Base-by-base conservation (phyloP, 2,888 invertebrate species). In the Scotopteryx bipunctaria region DNA sequence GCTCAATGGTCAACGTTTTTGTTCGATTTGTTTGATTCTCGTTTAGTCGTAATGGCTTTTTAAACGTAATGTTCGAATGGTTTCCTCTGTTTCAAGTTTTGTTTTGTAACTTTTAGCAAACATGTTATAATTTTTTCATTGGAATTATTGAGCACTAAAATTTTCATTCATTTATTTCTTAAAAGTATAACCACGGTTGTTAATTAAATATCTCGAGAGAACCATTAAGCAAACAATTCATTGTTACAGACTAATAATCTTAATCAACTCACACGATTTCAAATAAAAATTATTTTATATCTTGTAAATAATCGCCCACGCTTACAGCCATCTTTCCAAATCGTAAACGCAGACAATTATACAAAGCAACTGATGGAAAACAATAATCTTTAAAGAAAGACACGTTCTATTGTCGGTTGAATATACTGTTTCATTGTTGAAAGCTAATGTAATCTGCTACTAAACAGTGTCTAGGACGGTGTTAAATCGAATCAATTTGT, bases 401-500 rank as follows among this genome's bases (percentile, higher is more conserved):
- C 23, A 35, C 2, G n/a, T 9, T 1, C 11, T 11, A 3, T 27
- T 27, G 16, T 17, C 27, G 8, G 21, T 2, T 29, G 9, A 8
- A 14, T 5, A 19, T 17, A 23, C 16, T 1, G 16, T 13, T 23
- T 1, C 17, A 21, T 31, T 37, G 38, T 11, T 41, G 13, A 31
- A 38, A 31, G 13, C 15, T 32, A 23, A 31, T 47, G 16, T 40
- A 36, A 38, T 15, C 27, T 27, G 8, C 21, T 43, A 43, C 25
- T 40, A 47, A 55, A 55, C 35, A 29, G 37, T 35, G 21, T 21
- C 23, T 43, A 37, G 49, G 66, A 46, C 27, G 3, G 11, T n/a
- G n/a, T 72, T 75, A 77, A 80, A 83, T 80, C 69, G 78, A 79
- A 79, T 80, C 83, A 80, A 82, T 85, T 84, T 81, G 71, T 81